phyloP scores from a whole-genome alignment of 2,888 invertebrate species.

The Conistra vaccinii region DNA sequence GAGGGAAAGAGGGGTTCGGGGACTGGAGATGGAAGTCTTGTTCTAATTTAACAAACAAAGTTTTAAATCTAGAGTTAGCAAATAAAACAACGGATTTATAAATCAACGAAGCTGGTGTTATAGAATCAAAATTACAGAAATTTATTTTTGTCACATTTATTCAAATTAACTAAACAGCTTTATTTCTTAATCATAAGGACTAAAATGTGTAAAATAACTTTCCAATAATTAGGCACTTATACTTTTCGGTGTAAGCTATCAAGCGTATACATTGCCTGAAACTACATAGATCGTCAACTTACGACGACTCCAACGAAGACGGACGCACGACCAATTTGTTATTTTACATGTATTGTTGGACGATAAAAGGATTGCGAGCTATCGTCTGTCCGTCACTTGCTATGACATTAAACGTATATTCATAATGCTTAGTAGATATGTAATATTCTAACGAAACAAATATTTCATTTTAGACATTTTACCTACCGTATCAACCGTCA shows the following conservation, averaged over 20 bases:
- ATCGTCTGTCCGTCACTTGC: neutral
- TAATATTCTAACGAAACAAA: neutral
- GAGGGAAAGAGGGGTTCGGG: neutral
- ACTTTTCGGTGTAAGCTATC: neutral
- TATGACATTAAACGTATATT: neutral
- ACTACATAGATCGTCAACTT: neutral
- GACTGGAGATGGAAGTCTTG: neutral
- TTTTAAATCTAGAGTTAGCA: neutral
- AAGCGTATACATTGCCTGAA: neutral
- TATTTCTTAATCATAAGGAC: neutral
- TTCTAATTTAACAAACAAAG: neutral
- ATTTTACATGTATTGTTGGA: neutral
- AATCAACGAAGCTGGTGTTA: neutral
- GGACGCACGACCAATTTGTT: neutral
- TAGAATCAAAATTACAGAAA: neutral
- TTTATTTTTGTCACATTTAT: neutral
- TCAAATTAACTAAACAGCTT: conserved; percentile 7
- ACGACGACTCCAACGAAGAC: no score
- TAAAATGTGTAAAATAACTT: neutral
- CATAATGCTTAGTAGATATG: neutral
- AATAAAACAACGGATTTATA: neutral
- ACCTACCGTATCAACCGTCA: neutral
- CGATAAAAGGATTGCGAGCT: neutral
- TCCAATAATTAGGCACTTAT: neutral
- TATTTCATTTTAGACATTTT: neutral